phyloP scores from a whole-genome alignment of 1,140 invertebrate genomes.

The Anoplolepis gracilipes region DNA sequence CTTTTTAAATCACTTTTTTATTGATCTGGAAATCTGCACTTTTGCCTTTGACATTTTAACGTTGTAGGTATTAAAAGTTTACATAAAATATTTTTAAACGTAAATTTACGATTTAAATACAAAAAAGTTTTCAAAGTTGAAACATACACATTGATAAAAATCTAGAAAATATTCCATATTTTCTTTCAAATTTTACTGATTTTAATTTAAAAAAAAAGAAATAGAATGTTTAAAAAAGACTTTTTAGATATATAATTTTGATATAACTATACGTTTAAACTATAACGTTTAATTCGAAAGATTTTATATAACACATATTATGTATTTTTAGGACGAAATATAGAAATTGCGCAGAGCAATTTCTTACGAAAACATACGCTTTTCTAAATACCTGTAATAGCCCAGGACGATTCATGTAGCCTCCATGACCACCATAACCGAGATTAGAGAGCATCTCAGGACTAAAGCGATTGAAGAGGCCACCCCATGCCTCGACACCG shows the following conservation, averaged over 20 bases:
- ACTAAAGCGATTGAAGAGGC: constrained; percentile 93
- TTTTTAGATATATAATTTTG: neutral
- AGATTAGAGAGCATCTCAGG: constrained; percentile 93
- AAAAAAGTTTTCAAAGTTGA: too few relatives aligned
- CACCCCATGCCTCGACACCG: constrained; percentile 90
- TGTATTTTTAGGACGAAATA: neutral
- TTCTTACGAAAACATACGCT: neutral
- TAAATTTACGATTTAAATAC: too few relatives aligned
- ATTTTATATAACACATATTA: neutral
- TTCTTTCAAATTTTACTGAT: too few relatives aligned
- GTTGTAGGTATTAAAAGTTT: too few relatives aligned
- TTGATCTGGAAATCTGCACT: neutral
- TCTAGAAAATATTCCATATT: too few relatives aligned
- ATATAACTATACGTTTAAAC: neutral
- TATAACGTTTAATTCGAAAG: neutral
- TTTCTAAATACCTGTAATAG: constrained; percentile 85
- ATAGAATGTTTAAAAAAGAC: neutral
- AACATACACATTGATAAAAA: too few relatives aligned
- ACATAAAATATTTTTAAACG: too few relatives aligned
- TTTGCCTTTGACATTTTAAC: neutral
- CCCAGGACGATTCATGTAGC: constrained; percentile 84
- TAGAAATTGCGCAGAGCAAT: neutral
- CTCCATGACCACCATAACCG: constrained; percentile 90
- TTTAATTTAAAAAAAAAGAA: too few relatives aligned
- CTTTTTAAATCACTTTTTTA: too few relatives aligned